Conservation (phyloP, 92 coral and sea anemone species). For the Desmophyllum pertusum region DNA sequence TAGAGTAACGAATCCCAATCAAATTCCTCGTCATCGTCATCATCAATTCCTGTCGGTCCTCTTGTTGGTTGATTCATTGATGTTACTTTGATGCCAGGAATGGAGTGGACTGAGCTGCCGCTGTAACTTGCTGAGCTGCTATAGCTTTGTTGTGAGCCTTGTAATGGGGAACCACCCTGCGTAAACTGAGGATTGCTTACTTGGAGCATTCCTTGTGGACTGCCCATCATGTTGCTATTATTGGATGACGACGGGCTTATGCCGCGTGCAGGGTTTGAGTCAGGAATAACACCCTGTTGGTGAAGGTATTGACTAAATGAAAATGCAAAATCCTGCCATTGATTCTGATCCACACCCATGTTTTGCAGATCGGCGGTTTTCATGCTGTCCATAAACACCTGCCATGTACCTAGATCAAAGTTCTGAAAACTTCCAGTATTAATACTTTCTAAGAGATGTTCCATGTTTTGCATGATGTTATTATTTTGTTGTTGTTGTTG, state of each 20-base stretch:
- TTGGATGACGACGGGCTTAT: conserved; percentile 31
- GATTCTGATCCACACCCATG: conserved; percentile 85
- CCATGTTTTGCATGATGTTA: conserved; percentile 87
- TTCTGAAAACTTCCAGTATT: conserved; percentile 92
- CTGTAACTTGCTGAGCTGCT: conserved; percentile 77
- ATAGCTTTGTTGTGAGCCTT: conserved; percentile 78
- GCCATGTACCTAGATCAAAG: conserved; percentile 86
- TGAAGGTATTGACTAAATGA: conserved; percentile 94
- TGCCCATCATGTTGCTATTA: conserved; percentile 31
- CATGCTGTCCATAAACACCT: conserved; percentile 96
- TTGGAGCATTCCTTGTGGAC: conserved; percentile 53
- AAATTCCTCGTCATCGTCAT: conserved; percentile 97
- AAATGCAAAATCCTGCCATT: conserved; percentile 97
- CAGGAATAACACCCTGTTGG: conserved; percentile 71
- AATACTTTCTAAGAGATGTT: conserved; percentile 88
- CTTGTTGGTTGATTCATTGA: conserved; percentile 60
- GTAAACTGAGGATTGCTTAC: conserved; percentile 52
- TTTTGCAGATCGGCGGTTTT: conserved; percentile 83
- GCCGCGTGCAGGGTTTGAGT: conserved; percentile 27
- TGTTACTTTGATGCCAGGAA: conserved; percentile 80
- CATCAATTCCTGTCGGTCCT: conserved; percentile 65
- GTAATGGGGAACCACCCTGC: conserved; percentile 61
- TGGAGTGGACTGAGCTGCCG: conserved; percentile 68
- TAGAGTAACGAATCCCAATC: conserved; percentile 97
- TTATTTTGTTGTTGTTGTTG: conserved; percentile 60